Evolutionary conservation across 2,888 invertebrate species (phyloP).

Genomic region (Microplitis deprimator): DNA sequence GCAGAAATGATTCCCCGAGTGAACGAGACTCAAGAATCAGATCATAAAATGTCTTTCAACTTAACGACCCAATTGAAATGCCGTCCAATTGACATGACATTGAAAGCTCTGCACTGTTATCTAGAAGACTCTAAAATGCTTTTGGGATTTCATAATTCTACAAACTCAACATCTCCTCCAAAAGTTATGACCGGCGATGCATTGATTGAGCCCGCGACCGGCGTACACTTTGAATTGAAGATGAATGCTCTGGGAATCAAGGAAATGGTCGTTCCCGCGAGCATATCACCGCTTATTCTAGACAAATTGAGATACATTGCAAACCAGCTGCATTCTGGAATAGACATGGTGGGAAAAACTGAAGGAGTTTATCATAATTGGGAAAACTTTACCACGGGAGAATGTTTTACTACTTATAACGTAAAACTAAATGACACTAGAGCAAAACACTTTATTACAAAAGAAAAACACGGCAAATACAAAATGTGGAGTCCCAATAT

Average conservation of each 20-base stretch:
- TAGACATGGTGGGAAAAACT: constrained; percentile 42
- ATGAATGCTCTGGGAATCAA: constrained; percentile 55
- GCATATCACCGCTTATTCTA: constrained; percentile 48
- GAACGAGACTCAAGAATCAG: neutral
- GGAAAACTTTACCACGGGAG: constrained; percentile 57
- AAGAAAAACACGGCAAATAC: constrained; percentile 13
- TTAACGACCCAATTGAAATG: neutral
- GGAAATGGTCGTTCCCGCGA: constrained; percentile 53
- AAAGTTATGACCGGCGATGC: neutral
- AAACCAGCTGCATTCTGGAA: constrained; percentile 55
- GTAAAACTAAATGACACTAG: constrained; percentile 38
- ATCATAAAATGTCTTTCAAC: neutral
- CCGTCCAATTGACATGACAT: neutral
- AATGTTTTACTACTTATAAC: constrained; percentile 53
- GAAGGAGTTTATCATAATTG: constrained; percentile 49
- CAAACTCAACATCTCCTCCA: neutral
- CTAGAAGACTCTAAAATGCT: neutral
- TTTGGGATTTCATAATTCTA: neutral
- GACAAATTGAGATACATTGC: constrained; percentile 55
- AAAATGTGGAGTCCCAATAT: constrained; percentile 26
- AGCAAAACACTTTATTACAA: neutral
- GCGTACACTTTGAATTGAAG: constrained; percentile 52
- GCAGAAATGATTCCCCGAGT: constrained; percentile 18
- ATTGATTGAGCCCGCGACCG: neutral
- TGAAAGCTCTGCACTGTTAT: neutral